Percentiles rank a stretch among this genome's conserved stretches.
These are phyloP conservation scores for Cheilosia vernalis DNA, from an alignment of 2,888 invertebrate species.

Conservation along the genomic window DNA sequence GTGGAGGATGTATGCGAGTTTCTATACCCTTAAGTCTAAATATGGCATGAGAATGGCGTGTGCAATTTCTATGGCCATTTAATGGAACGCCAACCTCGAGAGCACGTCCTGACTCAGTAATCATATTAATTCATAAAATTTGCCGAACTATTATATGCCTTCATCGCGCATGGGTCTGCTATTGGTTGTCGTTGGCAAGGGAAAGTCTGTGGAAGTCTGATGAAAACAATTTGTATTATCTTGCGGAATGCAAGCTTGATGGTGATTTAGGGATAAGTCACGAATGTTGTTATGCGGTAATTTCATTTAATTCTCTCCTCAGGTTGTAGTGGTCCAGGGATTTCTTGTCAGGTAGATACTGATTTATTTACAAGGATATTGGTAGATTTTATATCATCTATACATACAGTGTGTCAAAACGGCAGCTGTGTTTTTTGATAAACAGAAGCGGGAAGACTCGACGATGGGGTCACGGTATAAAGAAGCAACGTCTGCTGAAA, in stretches of 20 bases:
- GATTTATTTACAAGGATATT: not conserved
- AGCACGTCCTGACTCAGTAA: slow-evolving; percentile 63
- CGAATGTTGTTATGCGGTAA: not conserved
- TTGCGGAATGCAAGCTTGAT: slow-evolving; percentile 22
- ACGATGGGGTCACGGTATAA: too few relatives aligned
- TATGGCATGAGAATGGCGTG: slow-evolving; percentile 46
- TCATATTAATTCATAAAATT: slow-evolving; percentile 67
- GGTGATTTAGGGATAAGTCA: slow-evolving; percentile 21
- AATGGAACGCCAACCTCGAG: slow-evolving; percentile 40
- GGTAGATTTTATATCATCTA: not conserved
- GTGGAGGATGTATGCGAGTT: slow-evolving; percentile 10
- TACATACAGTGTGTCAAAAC: too few relatives aligned
- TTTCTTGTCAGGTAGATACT: not conserved
- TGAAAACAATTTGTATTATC: slow-evolving; percentile 57
- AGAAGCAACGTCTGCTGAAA: too few relatives aligned
- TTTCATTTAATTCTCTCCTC: slow-evolving; percentile 7
- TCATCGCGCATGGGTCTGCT: slow-evolving; percentile 16
- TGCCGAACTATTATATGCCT: slow-evolving; percentile 64
- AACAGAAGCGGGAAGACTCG: too few relatives aligned
- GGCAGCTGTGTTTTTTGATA: too few relatives aligned
- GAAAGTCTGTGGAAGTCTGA: slow-evolving; percentile 22
- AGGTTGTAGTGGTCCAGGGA: not conserved
- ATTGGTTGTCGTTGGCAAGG: not conserved
- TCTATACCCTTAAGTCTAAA: slow-evolving; percentile 7
- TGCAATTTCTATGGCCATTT: slow-evolving; percentile 60